phyloP scores from a whole-genome alignment of 2,797 vertebrate genomes.

The Delichon dasypus region DNA sequence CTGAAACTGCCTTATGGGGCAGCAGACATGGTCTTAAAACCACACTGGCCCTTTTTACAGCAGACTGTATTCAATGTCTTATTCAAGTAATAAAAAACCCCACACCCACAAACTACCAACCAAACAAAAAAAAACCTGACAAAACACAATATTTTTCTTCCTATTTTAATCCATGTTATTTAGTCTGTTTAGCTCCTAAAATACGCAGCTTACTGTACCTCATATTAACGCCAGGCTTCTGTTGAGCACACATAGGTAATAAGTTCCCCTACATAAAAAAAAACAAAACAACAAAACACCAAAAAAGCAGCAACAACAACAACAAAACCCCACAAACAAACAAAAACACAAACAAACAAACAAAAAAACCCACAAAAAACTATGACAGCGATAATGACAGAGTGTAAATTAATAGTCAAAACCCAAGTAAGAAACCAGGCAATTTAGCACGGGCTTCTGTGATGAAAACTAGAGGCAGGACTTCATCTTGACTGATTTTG shows the following conservation, averaged over 20 bases:
- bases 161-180: not conserved
- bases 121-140: not conserved
- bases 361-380: not conserved
- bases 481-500: rapidly evolving
- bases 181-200: not conserved
- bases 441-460: not conserved
- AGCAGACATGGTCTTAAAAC: not conserved
- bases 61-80: not conserved
- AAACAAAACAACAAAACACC: not conserved
- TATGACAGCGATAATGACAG: not conserved
- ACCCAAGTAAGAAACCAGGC: not conserved
- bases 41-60: not conserved
- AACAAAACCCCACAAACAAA: too few relatives aligned
- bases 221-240: not conserved
- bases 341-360: too few relatives aligned
- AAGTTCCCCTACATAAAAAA: not conserved
- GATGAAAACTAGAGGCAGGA: not conserved
- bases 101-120: not conserved
- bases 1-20: not conserved
- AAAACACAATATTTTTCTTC: not conserved
- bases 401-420: not conserved
- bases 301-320: not conserved
- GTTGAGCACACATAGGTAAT: not conserved
- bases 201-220: not conserved
- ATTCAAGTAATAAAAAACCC: not conserved